A percentile compares a stretch with the other conserved stretches of the same genome.
These are phyloP conservation scores for Gonocerus acuteangulatus DNA, from an alignment of 2,888 invertebrate species.

Conservation along the genomic window DNA sequence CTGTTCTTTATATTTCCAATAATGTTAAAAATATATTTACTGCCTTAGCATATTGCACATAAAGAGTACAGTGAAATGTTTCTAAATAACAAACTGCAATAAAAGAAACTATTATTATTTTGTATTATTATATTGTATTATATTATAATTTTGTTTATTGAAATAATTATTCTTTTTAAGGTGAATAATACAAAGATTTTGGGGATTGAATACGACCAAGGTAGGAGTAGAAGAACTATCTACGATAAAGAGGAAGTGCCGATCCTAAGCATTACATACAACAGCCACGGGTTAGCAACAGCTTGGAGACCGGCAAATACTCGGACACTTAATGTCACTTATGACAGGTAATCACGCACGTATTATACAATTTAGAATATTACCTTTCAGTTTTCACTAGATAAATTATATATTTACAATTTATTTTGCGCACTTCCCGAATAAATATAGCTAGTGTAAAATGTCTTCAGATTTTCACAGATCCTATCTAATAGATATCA, in stretches of 20 bases:
- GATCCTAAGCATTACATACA: slow-evolving; percentile 77
- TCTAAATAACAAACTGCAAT: too few species aligned
- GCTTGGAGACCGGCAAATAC: slow-evolving; percentile 73
- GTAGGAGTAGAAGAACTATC: slow-evolving; percentile 80
- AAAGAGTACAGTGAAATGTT: too few species aligned
- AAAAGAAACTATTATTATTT: too few species aligned
- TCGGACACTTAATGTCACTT: slow-evolving; percentile 76
- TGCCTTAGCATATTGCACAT: too few species aligned
- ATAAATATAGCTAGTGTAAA: not conserved
- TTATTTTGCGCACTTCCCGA: too few species aligned
- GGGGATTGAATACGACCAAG: slow-evolving; percentile 88
- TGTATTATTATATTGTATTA: too few species aligned
- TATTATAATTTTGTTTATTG: too few species aligned
- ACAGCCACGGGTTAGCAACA: slow-evolving; percentile 81
- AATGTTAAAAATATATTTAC: too few species aligned
- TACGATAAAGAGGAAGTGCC: slow-evolving; percentile 65
- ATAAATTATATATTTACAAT: not conserved
- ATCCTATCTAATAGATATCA: not conserved
- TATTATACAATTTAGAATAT: not conserved
- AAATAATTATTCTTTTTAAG: slow-evolving; percentile 47
- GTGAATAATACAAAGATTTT: slow-evolving; percentile 84
- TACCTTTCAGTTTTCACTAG: not conserved
- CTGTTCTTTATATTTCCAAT: too few species aligned
- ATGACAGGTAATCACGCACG: slow-evolving; percentile 52
- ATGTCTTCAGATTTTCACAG: not conserved